Base-by-base conservation (phyloP, 35 echinoderm and acorn worm species). In the Diadema setosum region DNA sequence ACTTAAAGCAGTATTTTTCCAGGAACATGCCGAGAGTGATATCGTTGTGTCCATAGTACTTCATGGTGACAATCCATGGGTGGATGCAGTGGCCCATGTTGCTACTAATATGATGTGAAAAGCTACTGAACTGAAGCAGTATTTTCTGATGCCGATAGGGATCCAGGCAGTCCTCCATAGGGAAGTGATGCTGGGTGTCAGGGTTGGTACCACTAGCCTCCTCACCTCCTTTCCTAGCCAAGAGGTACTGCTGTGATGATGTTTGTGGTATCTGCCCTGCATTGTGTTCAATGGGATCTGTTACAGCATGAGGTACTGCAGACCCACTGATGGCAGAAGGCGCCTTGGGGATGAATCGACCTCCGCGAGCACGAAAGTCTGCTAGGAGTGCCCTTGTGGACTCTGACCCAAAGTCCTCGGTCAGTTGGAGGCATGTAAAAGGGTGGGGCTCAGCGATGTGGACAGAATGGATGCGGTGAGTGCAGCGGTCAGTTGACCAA, bases 1-100 rank as follows among this genome's bases (percentile, higher is more conserved):
- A 99, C 96, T 87, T 92, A 58, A 99, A 99, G 80, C 96, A 99
- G 42, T 92, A 99, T 69, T 82, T 94, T 35, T 99, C 96, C 59
- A 99, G 84, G 44, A 99, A 99, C 31, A 89, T 84, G 88, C 96
- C 96, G 2, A 99, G 89, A 2, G 96, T 94, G 9, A 99, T 49
- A 87, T 99, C 96, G 87, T 99, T 84, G 12, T 80, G 59, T 20
- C 95, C 90, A 50, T 94, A 99, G 73, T 91, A 93, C 20, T 95
- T 93, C 96, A 99, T 99, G 11, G 84, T 84, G 3, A 94, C 93
- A 0, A 82, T 94, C 81, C 96, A 88, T 5, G 96, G 96, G 31
- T 74, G 74, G 5, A 99, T 86, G 75, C 96, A 99, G 56, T 94
- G 91, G 46, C 94, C 94, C 16, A 93, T 92, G 31, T 82, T 82